Conservation (phyloP, 2,888 invertebrate genomes). For the Tetragonula carbonaria region DNA sequence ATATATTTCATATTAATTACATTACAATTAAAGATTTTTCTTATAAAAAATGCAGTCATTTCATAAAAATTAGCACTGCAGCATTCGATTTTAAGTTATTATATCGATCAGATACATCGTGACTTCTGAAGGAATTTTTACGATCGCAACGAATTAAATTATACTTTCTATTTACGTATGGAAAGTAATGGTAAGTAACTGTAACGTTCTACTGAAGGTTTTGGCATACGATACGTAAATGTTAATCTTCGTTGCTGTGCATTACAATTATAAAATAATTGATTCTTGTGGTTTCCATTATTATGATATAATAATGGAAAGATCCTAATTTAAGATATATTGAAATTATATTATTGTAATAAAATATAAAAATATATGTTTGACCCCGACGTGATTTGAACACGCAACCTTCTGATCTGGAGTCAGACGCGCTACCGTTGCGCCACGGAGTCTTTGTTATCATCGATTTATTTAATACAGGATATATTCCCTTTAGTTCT, state of each 20-base stretch:
- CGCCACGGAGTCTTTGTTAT: constrained; percentile 92
- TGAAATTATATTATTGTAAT: not conserved
- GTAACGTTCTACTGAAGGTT: too few relatives aligned
- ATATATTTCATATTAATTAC: not conserved
- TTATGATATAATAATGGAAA: not conserved
- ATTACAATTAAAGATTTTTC: not conserved
- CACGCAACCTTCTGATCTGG: constrained; percentile 99
- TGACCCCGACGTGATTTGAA: constrained; percentile 99
- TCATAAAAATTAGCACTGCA: too few relatives aligned
- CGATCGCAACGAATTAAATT: not conserved
- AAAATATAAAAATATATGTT: constrained; percentile 40
- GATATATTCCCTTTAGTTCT: not conserved
- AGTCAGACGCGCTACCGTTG: constrained; percentile 99
- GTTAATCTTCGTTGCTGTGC: too few relatives aligned
- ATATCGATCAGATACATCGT: too few relatives aligned
- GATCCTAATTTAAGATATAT: not conserved
- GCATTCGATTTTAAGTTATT: too few relatives aligned
- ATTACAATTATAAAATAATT: too few relatives aligned
- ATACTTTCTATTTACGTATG: not conserved
- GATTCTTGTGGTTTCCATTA: too few relatives aligned
- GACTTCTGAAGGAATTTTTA: too few relatives aligned
- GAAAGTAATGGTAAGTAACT: not conserved
- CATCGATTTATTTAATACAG: not conserved
- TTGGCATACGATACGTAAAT: too few relatives aligned
- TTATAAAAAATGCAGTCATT: not conserved